Evolutionary conservation across 1,140 invertebrate genomes (phyloP), one percentile per base, ranked within the genome.

Genomic region (Aphaenogaster floridana): DNA sequence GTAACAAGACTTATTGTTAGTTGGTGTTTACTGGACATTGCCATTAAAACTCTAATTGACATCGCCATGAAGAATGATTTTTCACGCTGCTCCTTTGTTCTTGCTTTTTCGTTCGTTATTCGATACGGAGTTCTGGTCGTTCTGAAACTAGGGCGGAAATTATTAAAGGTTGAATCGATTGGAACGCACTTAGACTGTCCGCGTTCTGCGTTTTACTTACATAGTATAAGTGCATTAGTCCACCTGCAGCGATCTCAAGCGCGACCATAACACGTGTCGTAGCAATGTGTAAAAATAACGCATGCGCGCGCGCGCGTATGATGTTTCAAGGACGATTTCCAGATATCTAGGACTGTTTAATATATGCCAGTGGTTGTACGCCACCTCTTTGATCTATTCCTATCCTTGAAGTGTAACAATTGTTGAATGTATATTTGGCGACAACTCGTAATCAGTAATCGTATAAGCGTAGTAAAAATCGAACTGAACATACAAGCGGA

Each of bases 261-360:
- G 59, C 52, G 39, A 69, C 66, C 21, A 42, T 34, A 66, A 39
- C n/a, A 81, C 28, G 39, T 71, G 66, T 1, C 52, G 52, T 15
- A 59, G 66, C 50, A 11, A 69, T 5, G 21, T 21, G n/a, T 68
- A 81, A 68, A 81, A 81, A 81, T 81, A 79, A 57, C 21, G 21
- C n/a, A 15, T 63, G 36, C 28, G n/a, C 36, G 71, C 34, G 71
- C 42, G 11, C 39, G 15, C 61, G 13, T 42, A 13, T 9, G 48
- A 54, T 57, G 64, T 3, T 21, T 81, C 79, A 81, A 81, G 79
- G 79, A 71, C 52, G 39, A 81, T 81, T 45, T 81, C 79, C 66
- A 81, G 64, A 34, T 71, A 81, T 71, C 79, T 68, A 21, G 8
- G n/a, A 45, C 42, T 9, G 61, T 45, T 77, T 15, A 21, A 21